These are phyloP conservation scores for Asobara japonica DNA, from an alignment of 1,140 invertebrate genomes.

Conservation along the genomic window DNA sequence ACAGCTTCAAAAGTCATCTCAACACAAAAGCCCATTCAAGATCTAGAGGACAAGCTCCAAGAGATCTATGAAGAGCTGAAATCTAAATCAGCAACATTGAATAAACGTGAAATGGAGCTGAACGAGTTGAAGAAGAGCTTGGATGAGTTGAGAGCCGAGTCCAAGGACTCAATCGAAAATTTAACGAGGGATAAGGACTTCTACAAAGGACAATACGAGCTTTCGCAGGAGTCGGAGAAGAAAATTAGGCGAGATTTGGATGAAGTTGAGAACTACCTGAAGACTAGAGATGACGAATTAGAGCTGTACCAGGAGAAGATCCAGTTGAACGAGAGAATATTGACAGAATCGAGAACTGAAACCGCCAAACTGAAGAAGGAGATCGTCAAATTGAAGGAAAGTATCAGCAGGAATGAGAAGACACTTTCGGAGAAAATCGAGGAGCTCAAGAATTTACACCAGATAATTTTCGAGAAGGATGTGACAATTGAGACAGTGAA, in stretches of 20 bases:
- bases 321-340: conserved; percentile 70
- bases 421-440: conserved; percentile 44
- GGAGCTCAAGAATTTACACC: conserved; percentile 51
- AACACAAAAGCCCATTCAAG: conserved; percentile 39
- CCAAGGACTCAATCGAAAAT: conserved; percentile 68
- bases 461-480: conserved; percentile 55
- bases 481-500: conserved; percentile 52
- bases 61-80: conserved; percentile 66
- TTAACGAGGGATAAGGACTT: conserved; percentile 70
- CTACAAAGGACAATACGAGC: conserved; percentile 69
- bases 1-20: not conserved
- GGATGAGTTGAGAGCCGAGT: conserved; percentile 65
- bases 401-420: conserved; percentile 38
- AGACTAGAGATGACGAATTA: conserved; percentile 69
- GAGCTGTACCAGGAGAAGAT: conserved; percentile 70
- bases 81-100: conserved; percentile 65
- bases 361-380: conserved; percentile 67
- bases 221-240: conserved; percentile 66
- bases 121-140: conserved; percentile 69
- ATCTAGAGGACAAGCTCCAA: conserved; percentile 69
- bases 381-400: conserved; percentile 54
- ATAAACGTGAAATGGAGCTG: conserved; percentile 68
- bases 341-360: conserved; percentile 69
- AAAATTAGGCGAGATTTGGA: conserved; percentile 69
- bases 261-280: conserved; percentile 68